These are phyloP conservation scores for Orthonyx spaldingii DNA, from an alignment of 2,113 vertebrate species.

Conservation along the genomic window DNA sequence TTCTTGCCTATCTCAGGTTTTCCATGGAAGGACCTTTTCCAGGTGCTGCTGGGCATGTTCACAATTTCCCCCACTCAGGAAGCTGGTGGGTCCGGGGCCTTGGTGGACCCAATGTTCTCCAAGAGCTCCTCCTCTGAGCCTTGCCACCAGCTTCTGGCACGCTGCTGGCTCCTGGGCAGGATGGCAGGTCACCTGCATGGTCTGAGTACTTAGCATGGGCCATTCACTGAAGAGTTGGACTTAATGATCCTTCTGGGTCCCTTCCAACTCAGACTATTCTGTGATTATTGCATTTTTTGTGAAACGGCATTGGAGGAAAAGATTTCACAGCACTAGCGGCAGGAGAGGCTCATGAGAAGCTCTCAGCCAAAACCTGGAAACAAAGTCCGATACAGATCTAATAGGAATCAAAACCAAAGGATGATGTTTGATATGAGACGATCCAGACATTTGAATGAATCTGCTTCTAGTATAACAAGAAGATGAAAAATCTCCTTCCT, in stretches of 20 bases:
- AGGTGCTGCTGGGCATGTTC: not conserved
- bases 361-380: not conserved
- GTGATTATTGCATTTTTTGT: not conserved
- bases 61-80: not conserved
- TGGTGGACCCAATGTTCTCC: not conserved
- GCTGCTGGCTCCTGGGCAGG: not conserved
- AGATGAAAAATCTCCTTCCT: not conserved
- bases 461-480: not conserved
- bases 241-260: not conserved
- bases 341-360: not conserved
- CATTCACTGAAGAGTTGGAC: not conserved
- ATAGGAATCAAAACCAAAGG: not conserved
- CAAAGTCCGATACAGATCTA: fast-evolving
- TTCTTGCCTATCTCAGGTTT: not conserved
- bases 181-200: too few relatives aligned
- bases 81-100: not conserved
- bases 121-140: not conserved
- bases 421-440: not conserved
- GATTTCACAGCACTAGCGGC: not conserved
- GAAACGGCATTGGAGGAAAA: not conserved
- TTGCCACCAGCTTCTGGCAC: fast-evolving
- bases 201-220: not conserved
- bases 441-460: not conserved
- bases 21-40: not conserved
- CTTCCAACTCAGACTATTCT: not conserved